Base-by-base conservation (phyloP, 2,888 invertebrate genomes). In the Cepaea hortensis region DNA sequence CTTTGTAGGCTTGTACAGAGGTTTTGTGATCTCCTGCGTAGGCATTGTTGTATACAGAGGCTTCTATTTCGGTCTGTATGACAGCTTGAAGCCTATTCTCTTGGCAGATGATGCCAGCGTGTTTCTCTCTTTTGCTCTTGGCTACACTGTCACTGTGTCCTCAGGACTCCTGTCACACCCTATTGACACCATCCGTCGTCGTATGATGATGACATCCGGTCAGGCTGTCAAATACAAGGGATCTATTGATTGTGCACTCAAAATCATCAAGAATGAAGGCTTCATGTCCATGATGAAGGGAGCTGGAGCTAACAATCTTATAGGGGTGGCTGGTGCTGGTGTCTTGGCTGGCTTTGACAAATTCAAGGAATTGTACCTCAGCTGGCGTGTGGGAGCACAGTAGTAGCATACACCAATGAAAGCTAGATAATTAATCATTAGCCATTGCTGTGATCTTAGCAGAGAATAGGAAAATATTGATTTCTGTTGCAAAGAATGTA, bases 201-300 rank as follows among this genome's bases (percentile, higher is more conserved):
- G 98, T 95, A 98, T 99, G 98, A 99, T 99, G 98, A 99, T 99
- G 98, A 98, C 98, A 96, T 98, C 98, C 92, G 94, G 94, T 48
- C 90, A 93, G 90, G 94, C 93, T 82, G 94, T 94, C 87, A 94
- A 94, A 89, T 94, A 94, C 92, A 98, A 97, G 96, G 97, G 96
- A 95, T 98, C 98, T 84, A 93, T 97, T 88, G 97, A 99, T 95
- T 98, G 98, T 96, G 98, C 98, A 35, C 35, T 35, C 35, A 35
- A 35, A 35, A 35, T 35, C 35, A 35, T 35, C 35, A 35, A 35
- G 35, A 35, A 35, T 35, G 35, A 35, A 35, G 35, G 35, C 35
- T 35, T 35, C 35, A 35, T 35, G 35, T 35, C 35, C 35, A 35
- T 99, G 96, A 98, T 98, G 96, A 98, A 98, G 96, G 99, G 94